phyloP scores from a whole-genome alignment of 2,797 vertebrate species.

The Tarsius wallacei region DNA sequence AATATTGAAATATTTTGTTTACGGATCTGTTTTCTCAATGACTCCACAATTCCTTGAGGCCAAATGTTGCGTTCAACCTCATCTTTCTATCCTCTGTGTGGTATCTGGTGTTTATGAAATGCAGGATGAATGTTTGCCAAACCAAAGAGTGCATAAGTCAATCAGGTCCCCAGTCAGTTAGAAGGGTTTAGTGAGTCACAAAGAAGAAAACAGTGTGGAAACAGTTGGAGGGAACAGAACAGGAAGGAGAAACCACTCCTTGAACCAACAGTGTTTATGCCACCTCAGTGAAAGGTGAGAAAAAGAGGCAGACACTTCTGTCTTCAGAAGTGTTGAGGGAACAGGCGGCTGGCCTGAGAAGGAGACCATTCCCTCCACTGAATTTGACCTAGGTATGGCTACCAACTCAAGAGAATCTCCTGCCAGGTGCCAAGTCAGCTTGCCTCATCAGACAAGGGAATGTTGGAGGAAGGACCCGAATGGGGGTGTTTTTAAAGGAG shows the following conservation, averaged over 20 bases:
- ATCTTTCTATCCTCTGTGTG: neutral
- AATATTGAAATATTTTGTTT: no score
- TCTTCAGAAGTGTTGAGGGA: no score
- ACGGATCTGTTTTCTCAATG: neutral
- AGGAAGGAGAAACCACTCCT: neutral
- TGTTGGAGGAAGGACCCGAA: accelerated
- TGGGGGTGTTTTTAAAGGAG: neutral
- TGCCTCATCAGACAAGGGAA: accelerated
- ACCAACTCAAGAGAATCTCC: neutral
- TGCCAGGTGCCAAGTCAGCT: accelerated
- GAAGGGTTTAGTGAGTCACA: neutral
- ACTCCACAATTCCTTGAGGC: neutral
- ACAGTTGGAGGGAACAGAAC: neutral
- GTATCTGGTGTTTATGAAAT: neutral
- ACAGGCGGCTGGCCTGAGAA: neutral
- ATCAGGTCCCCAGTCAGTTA: no score
- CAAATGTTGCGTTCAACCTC: neutral
- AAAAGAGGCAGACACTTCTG: neutral
- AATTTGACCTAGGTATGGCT: no score
- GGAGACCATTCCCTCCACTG: accelerated
- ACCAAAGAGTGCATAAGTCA: accelerated
- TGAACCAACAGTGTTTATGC: neutral
- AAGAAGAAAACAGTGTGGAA: neutral
- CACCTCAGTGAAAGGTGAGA: neutral
- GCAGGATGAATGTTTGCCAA: neutral